phyloP scores from a whole-genome alignment of 1,140 invertebrate species.

The Aricia agestis region DNA sequence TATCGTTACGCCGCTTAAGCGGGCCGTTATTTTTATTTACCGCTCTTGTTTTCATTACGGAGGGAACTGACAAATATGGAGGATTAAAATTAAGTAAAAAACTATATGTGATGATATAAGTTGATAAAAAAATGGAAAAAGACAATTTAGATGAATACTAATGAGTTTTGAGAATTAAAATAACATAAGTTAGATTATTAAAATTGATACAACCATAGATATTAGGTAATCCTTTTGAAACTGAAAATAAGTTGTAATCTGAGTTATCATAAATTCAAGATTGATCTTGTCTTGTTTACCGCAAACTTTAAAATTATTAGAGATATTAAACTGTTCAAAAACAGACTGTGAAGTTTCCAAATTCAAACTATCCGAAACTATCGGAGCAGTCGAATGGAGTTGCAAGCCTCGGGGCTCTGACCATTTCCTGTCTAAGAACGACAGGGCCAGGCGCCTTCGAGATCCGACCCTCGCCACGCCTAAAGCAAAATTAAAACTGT shows the following conservation, averaged over 20 bases:
- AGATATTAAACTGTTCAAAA: conserved; percentile 9
- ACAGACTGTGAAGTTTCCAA: conserved; percentile 17
- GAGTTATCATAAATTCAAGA: not conserved
- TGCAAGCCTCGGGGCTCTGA: conserved; percentile 37
- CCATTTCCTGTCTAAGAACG: conserved; percentile 49
- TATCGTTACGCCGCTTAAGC: conserved; percentile 41
- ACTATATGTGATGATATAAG: not conserved
- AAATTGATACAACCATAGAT: too few relatives aligned
- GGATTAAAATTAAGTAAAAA: not conserved
- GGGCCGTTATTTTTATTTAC: conserved; percentile 42
- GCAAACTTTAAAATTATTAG: conserved; percentile 16
- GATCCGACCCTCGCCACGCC: conserved; percentile 36
- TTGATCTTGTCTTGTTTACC: not conserved
- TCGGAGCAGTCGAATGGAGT: conserved; percentile 26
- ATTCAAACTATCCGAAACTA: conserved; percentile 32
- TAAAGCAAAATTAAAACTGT: conserved; percentile 65
- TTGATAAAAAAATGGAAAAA: too few relatives aligned
- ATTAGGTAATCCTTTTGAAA: too few relatives aligned
- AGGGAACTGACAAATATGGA: conserved; percentile 37
- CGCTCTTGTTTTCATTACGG: conserved; percentile 47
- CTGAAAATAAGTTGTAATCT: not conserved
- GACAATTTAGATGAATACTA: too few relatives aligned
- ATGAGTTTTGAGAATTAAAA: too few relatives aligned
- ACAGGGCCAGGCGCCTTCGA: conserved; percentile 52
- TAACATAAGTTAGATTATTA: too few relatives aligned